phyloP scores from a whole-genome alignment of 30 jellyfish, hydroid and myxozoan species.

The Turritopsis rubra region DNA sequence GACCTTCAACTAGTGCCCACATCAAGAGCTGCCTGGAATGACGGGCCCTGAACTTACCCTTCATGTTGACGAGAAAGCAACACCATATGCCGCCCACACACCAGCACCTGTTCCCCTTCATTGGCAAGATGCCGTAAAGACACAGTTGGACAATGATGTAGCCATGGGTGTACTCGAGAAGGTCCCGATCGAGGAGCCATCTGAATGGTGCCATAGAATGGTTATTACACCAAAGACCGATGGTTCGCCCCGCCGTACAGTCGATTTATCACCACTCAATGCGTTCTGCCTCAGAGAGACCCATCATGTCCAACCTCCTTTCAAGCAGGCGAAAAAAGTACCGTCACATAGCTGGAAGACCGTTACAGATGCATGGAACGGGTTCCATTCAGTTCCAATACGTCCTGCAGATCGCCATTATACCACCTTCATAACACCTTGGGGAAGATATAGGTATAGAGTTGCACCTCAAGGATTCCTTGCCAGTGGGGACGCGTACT shows the following conservation, averaged over 20 bases:
- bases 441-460: not conserved
- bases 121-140: constrained; percentile 7
- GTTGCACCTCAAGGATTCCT: constrained; percentile 4
- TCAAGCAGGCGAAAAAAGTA: constrained; percentile 2
- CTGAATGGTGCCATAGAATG: not conserved
- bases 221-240: not conserved
- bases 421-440: not conserved
- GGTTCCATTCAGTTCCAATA: not conserved
- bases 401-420: not conserved
- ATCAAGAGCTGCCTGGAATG: constrained; percentile 2
- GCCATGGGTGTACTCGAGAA: constrained; percentile 10
- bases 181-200: not conserved
- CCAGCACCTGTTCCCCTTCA: not conserved
- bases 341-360: too few species aligned
- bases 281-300: not conserved
- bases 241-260: not conserved
- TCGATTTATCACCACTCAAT: not conserved
- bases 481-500: constrained; percentile 15
- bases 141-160: not conserved
- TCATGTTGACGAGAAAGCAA: not conserved
- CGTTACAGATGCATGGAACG: not conserved
- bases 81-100: too few species aligned
- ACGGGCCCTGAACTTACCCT: not conserved
- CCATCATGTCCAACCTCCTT: not conserved
- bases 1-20: not conserved